Evolutionary conservation across 2,888 invertebrate genomes (phyloP).

Genomic region (Rhagophthalmus giganteus): DNA sequence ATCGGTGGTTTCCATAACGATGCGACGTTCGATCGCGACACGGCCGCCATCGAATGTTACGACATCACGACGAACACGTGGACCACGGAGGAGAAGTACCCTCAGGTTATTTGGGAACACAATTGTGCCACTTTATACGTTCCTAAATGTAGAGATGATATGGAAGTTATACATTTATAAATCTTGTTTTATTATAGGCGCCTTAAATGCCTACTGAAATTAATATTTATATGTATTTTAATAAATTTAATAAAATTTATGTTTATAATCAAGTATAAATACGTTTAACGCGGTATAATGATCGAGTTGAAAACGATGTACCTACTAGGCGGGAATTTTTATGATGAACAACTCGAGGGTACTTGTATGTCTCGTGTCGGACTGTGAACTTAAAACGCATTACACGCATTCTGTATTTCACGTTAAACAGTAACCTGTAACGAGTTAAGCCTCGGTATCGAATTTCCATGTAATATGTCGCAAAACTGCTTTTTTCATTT

Average conservation of each 20-base stretch:
- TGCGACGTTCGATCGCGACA: slow-evolving; percentile 68
- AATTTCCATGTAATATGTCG: too few species aligned
- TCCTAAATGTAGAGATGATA: slow-evolving; percentile 61
- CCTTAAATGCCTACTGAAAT: slow-evolving; percentile 7
- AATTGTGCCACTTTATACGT: slow-evolving; percentile 68
- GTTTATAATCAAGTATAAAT: not conserved
- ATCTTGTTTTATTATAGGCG: slow-evolving; percentile 15
- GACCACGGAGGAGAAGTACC: slow-evolving; percentile 65
- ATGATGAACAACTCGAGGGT: too few species aligned
- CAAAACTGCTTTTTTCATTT: too few species aligned
- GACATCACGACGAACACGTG: slow-evolving; percentile 64
- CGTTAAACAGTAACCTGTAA: too few species aligned
- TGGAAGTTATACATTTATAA: slow-evolving; percentile 52
- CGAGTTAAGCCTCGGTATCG: too few species aligned
- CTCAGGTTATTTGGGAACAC: slow-evolving; percentile 73
- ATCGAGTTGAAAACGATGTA: too few species aligned
- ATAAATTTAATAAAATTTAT: slow-evolving; percentile 2
- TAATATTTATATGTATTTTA: slow-evolving; percentile 5
- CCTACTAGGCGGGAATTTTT: too few species aligned
- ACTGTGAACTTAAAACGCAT: too few species aligned
- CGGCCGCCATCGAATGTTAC: slow-evolving; percentile 68
- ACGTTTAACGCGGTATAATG: too few species aligned
- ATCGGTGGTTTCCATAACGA: slow-evolving; percentile 71
- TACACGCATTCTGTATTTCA: too few species aligned
- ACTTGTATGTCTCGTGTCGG: too few species aligned